A percentile compares a stretch with the other conserved stretches of the same genome.
Conservation (phyloP, 1,140 invertebrate genomes). For the Zaprionus capensis region DNA sequence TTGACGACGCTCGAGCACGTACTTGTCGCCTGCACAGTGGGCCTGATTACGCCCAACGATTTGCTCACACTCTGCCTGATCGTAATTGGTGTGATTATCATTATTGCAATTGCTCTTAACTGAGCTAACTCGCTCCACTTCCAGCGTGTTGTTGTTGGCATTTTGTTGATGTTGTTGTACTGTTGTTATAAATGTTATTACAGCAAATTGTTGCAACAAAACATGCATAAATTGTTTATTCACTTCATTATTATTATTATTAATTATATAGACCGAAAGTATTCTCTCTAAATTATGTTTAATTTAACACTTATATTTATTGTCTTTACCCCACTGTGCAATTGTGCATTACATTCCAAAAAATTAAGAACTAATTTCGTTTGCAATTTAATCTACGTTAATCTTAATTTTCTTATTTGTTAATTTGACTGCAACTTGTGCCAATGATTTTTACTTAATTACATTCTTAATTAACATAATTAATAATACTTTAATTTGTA, state of each 20-base stretch:
- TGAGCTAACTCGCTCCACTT: conserved; percentile 29
- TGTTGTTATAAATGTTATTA: conserved; percentile 55
- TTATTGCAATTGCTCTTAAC: conserved; percentile 86
- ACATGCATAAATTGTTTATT: conserved; percentile 19
- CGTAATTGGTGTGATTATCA: conserved; percentile 88
- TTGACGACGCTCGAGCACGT: conserved; percentile 81
- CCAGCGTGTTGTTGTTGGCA: conserved; percentile 27
- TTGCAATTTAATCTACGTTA: conserved; percentile 33
- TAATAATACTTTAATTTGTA: conserved; percentile 38
- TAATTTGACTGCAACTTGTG: conserved; percentile 84
- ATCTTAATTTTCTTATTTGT: conserved; percentile 49
- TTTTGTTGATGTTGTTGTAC: conserved; percentile 16
- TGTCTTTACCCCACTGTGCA: conserved; percentile 40
- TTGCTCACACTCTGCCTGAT: conserved; percentile 88
- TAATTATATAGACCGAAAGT: conserved; percentile 60
- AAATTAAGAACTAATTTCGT: conserved; percentile 32
- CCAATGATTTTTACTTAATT: conserved; percentile 81
- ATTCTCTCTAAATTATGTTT: conserved; percentile 49
- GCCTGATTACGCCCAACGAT: conserved; percentile 85
- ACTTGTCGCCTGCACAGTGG: conserved; percentile 80
- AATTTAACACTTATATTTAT: conserved; percentile 26
- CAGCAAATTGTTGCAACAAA: conserved; percentile 39
- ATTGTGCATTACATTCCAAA: conserved; percentile 39
- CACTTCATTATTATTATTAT: conserved; percentile 15
- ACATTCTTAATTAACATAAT: conserved; percentile 54